Percentiles rank a stretch among this genome's conserved stretches.
phyloP scores from a whole-genome alignment of 2,888 invertebrate genomes.

The Bhutanitis thaidina region DNA sequence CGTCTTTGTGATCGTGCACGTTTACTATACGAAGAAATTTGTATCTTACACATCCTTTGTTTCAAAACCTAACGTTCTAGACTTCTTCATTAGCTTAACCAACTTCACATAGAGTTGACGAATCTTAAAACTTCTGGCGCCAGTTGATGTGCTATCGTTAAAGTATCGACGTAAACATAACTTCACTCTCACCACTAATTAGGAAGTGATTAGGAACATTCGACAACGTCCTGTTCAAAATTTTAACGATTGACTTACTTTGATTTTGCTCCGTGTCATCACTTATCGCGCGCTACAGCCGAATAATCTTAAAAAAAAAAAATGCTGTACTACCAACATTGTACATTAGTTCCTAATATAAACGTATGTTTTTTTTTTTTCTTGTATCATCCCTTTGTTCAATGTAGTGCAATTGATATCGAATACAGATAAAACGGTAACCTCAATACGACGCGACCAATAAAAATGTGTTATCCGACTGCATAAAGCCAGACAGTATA shows the following conservation, averaged over 20 bases:
- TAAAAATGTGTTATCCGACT: neutral
- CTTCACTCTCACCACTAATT: neutral
- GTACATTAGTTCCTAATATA: too few relatives aligned
- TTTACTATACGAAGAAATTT: neutral
- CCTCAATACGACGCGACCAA: neutral
- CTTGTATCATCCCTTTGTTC: too few relatives aligned
- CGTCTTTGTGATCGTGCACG: neutral
- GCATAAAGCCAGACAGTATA: neutral
- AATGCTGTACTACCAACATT: too few relatives aligned
- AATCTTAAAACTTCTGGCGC: neutral
- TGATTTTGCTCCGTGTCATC: neutral
- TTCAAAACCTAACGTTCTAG: too few relatives aligned
- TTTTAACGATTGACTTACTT: constrained; percentile 7
- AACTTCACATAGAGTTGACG: too few relatives aligned
- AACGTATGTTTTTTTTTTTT: too few relatives aligned
- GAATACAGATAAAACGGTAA: neutral
- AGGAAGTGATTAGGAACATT: constrained; percentile 11
- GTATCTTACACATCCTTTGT: too few relatives aligned
- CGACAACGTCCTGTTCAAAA: constrained; percentile 11
- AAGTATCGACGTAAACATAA: neutral
- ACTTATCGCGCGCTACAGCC: neutral
- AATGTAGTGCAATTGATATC: too few relatives aligned
- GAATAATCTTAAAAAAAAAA: neutral
- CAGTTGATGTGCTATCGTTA: constrained; percentile 1
- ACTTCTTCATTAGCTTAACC: too few relatives aligned